Evolutionary conservation across 2,888 invertebrate species (phyloP), one percentile per base, ranked within the genome.

Genomic region (Cinara cedri): DNA sequence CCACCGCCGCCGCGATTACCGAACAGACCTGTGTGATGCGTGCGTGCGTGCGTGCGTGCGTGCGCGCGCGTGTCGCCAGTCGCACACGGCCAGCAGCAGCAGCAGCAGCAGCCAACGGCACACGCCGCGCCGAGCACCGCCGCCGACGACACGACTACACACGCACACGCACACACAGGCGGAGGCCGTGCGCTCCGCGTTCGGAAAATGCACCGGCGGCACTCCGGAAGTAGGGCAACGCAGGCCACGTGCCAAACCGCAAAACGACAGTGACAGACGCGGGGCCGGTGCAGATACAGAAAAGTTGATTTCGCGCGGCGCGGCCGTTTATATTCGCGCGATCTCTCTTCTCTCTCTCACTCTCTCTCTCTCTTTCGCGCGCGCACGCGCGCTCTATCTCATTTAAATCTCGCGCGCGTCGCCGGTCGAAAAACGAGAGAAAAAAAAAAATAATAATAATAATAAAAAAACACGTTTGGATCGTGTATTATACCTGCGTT

Each of bases 141-240:
- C n/a, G n/a, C n/a, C n/a, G 44, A 10, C 44, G 44, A 10, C 60
- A n/a, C 16, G n/a, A 60, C 42, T 1, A 26, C 62, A n/a, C 19
- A 63, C 44, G 65, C 44, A 21, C 24, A 21, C 46, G 65, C 46
- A n/a, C n/a, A n/a, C n/a, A 34, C 60, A 3, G 34, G 3, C 34
- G 34, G 34, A 3, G 34, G 34, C 21, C 46, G 14, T 49, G n/a
- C 46, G 24, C 49, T 63, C 54, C 66, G 76, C 66, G 34, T 34
- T 34, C 34, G 65, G 66, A 51, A 65, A 68, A 66, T 68, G 76
- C 66, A 65, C 34, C 19, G 70, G n/a, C 68, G 71, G 55, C 34
- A 78, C 10, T 68, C 78, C 78, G 78, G 78, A 78, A 78, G 70
- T 78, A 70, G 78, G 70, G 54, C 78, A 70, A 66, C 60, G 60